Base-by-base conservation (phyloP, 2,113 vertebrate species). In the Serinus canaria region DNA sequence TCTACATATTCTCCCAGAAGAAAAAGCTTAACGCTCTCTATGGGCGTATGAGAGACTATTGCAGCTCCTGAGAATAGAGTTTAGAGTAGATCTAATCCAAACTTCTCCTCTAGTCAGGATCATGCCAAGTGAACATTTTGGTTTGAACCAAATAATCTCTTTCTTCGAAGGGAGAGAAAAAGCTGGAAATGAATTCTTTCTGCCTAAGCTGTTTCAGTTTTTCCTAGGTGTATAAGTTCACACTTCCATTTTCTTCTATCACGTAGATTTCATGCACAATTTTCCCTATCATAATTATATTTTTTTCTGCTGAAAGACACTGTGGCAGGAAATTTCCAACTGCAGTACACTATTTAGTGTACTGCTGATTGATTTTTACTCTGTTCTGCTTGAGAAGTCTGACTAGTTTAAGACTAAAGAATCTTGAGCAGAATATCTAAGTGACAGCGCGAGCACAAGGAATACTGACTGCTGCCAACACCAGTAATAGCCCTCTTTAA, bases 11-110 rank as follows among this genome's bases (percentile, higher is more conserved):
- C 5, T 62, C 24, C 11, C 43, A 53, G 20, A 15, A 87, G 33
- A 20, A 87, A 43, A 8, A 62, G 3, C 4, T 78, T 58, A 53
- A 58, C 13, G 46, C 13, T 56, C 16, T 56, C 6, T 24, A 33
- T 43, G 8, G 11, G 6, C 3, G 13, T 2, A 1, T 37, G 20
- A 43, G 11, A 81, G 9, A 66, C 6, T 6, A 2, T n/a, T 69
- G 53, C 24, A 53, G 4, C 11, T 84, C 20, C 43, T 33, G 10
- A 37, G n/a, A 73, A 49, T 2, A 60, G 15, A 24, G 4, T 63
- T 74, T 85, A 55, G 18, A 78, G 18, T 3, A 75, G 33, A 35
- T 41, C 9, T 56, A 75, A 27, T 50, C 6, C 39, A 79, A 79
- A 67, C 6, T 23, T 66, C 9, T 73, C 25, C 23, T 50, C 3